Percentiles rank a stretch among this genome's conserved stretches.
Conservation (phyloP, 2,113 vertebrate genomes). For the Colossoma macropomum region DNA sequence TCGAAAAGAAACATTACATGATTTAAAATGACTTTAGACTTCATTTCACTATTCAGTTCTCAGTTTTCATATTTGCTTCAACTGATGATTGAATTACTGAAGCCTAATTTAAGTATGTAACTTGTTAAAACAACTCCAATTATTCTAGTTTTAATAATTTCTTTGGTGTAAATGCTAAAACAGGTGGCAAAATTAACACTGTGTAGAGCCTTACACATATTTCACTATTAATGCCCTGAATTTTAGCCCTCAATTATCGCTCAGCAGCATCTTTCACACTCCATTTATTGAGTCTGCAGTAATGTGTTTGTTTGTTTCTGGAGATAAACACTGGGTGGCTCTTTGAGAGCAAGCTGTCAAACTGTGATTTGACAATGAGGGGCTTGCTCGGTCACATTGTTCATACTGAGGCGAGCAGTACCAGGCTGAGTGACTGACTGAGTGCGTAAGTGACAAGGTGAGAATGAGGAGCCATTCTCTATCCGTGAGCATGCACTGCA, state of each 20-base stretch:
- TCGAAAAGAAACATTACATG: too few species aligned
- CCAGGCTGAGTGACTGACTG: constrained; percentile 32
- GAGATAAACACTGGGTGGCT: constrained; percentile 66
- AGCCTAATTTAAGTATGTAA: too few species aligned
- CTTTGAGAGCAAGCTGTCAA: constrained; percentile 66
- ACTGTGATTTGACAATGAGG: constrained; percentile 71
- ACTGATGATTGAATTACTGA: not conserved
- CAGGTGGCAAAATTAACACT: constrained; percentile 17
- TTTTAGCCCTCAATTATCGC: constrained; percentile 52
- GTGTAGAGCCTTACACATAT: constrained; percentile 14
- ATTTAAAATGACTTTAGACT: too few species aligned
- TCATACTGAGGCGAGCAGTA: constrained; percentile 46
- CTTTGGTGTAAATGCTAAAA: not conserved
- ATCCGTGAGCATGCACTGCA: constrained; percentile 49
- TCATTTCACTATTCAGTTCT: too few species aligned
- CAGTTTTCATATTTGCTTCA: too few species aligned
- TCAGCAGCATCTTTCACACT: constrained; percentile 52
- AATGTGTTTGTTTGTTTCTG: constrained; percentile 60
- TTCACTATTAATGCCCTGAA: constrained; percentile 50
- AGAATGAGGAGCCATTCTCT: constrained; percentile 57
- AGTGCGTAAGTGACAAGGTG: constrained; percentile 67
- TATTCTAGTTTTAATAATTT: not conserved
- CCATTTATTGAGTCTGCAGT: constrained; percentile 58
- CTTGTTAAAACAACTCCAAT: too few species aligned
- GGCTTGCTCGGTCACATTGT: constrained; percentile 67